phyloP scores from a whole-genome alignment of 1,140 invertebrate genomes.

The Grapholita molesta region DNA sequence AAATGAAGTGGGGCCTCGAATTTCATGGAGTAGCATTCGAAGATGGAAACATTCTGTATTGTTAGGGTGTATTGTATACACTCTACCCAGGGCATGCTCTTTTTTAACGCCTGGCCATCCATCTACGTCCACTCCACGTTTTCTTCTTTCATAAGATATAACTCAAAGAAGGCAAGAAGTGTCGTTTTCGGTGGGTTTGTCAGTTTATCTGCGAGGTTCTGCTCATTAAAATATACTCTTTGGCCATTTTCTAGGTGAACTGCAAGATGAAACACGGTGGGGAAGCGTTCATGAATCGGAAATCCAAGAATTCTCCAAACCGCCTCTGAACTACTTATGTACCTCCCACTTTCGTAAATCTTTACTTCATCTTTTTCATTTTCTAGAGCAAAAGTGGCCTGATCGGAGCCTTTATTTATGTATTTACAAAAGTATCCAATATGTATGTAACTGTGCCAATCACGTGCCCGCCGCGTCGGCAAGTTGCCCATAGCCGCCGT shows the following conservation, averaged over 20 bases:
- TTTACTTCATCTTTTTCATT: slow-evolving; percentile 34
- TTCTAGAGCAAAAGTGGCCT: slow-evolving; percentile 33
- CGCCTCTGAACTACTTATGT: slow-evolving; percentile 65
- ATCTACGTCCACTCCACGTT: slow-evolving; percentile 34
- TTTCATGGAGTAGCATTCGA: slow-evolving; percentile 53
- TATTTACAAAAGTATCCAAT: too few relatives aligned
- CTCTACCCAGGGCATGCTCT: slow-evolving; percentile 42
- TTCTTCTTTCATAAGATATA: slow-evolving; percentile 29
- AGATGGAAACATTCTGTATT: slow-evolving; percentile 55
- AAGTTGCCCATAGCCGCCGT: too few relatives aligned
- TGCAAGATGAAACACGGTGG: slow-evolving; percentile 31
- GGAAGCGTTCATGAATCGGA: slow-evolving; percentile 37
- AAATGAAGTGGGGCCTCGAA: slow-evolving; percentile 63
- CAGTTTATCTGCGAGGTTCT: slow-evolving; percentile 28
- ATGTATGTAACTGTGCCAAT: too few relatives aligned
- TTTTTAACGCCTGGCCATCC: slow-evolving; percentile 39
- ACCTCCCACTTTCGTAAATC: slow-evolving; percentile 52
- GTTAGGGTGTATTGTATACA: slow-evolving; percentile 49
- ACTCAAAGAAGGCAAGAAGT: slow-evolving; percentile 51
- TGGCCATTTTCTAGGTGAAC: slow-evolving; percentile 37
- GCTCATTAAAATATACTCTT: slow-evolving; percentile 31
- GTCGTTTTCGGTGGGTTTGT: slow-evolving; percentile 39
- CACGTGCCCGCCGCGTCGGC: too few relatives aligned
- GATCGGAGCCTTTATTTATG: slow-evolving; percentile 20
- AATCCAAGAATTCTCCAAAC: slow-evolving; percentile 47